Base-by-base conservation (phyloP, 2,888 invertebrate genomes). In the Troglohyphantes excavatus region DNA sequence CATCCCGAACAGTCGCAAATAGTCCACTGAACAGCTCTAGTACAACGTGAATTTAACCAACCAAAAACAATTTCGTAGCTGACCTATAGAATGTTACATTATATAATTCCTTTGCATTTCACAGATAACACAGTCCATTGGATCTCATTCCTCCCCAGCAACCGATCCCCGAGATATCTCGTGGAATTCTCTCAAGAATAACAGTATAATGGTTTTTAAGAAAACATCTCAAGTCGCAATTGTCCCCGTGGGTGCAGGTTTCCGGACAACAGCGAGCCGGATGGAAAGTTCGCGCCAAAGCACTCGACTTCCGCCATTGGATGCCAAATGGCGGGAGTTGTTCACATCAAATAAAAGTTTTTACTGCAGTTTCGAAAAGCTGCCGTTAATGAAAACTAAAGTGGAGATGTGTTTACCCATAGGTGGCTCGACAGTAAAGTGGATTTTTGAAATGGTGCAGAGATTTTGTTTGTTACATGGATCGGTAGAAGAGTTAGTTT, bases 241-340 rank as follows among this genome's bases (percentile, higher is more conserved):
- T 53, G 53, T 53, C 53, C 53, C 53, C 53, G n/a, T n/a, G 53
- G 53, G 53, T 53, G n/a, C 53, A 53, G n/a, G 17, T 53, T 53
- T 17, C 13, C 53, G n/a, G 53, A n/a, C 13, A 53, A n/a, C 53
- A 53, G n/a, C 13, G n/a, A 17, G 53, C 53, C 13, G 53, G 53
- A 53, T 5, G 13, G 53, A 53, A 53, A 53, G 53, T 53, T 53
- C 1, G n/a, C 53, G n/a, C 53, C n/a, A 53, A 53, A 2, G 17
- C n/a, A 53, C 13, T 53, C n/a, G 53, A n/a, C n/a, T 53, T 53
- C 13, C 53, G 53, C n/a, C 17, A 53, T 13, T 5, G n/a, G n/a
- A 53, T 33, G 13, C 13, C 39, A 39, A 13, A 39, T 39, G 0
- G 53, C 17, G 53, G 0, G 53, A 33, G 33, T 33, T 33, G 53